Evolutionary conservation across 2,113 vertebrate species (phyloP), one percentile per base, ranked within the genome.

Genomic region (Saimiri boliviensis): DNA sequence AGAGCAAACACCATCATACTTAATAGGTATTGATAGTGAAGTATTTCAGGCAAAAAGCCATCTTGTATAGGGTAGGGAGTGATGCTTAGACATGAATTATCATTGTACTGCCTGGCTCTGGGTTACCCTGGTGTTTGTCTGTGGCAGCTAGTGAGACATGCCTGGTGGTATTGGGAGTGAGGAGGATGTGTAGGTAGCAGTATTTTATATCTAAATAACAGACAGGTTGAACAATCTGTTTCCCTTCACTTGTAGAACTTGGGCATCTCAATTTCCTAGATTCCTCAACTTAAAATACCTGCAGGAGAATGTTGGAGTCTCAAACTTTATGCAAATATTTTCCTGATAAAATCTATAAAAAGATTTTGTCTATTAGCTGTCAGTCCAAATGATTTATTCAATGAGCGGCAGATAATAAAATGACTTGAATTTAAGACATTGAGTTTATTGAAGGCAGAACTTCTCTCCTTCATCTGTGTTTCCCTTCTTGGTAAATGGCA

Each of bases 161-260:
- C 10, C 11, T 27, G 21, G 27, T 1, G 6, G 47, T 4, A 2
- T 10, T 11, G 25, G 10, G 42, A 11, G 10, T 32, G 47, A 40
- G 32, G 14, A 9, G 45, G 13, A 7, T 2, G 3, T 9, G 35
- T 8, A 9, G 73, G 32, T 52, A 54, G 45, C 16, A 12, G 8
- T 1, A 23, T 6, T 77, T 37, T 30, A 37, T 66, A 20, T 66
- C 45, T 71, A 86, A n/a, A 8, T 12, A 52, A 5, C 6, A 49
- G 13, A 21, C 0, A 23, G 1, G 0, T 13, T 3, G 9, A 20
- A 21, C 17, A 47, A 3, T 77, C 35, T 32, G 40, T 4, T 49
- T 30, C 10, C 3, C 8, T 76, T 0, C 13, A 20, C 66, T 13
- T 20, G 58, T 47, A 20, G 30, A 66, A 54, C 5, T 0, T 25